Conservation (phyloP, 2,113 vertebrate species). For the Catharus fuscescens region DNA sequence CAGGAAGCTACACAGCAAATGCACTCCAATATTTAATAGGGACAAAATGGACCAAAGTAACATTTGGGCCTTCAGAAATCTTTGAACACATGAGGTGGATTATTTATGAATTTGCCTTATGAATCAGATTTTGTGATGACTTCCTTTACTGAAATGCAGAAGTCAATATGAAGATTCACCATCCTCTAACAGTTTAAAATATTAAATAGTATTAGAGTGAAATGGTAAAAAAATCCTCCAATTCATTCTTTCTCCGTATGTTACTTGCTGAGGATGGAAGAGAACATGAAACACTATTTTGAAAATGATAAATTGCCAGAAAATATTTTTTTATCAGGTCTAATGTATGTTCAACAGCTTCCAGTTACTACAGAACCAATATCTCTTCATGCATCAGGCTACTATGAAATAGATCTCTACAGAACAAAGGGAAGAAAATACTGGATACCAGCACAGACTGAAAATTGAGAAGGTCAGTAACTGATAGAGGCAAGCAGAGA, state of each 20-base stretch:
- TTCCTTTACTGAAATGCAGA: not conserved
- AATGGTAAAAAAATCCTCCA: not conserved
- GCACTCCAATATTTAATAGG: not conserved
- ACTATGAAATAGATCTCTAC: not conserved
- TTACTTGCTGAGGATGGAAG: not conserved
- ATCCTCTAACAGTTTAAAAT: not conserved
- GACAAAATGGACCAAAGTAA: not conserved
- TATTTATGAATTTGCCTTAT: not conserved
- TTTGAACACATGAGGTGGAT: not conserved
- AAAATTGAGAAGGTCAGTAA: not conserved
- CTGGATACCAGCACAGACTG: not conserved
- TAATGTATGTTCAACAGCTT: not conserved
- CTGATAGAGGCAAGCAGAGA: not conserved
- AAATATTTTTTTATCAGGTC: not conserved
- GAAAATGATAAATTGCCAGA: not conserved
- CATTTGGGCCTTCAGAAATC: not conserved
- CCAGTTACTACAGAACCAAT: not conserved
- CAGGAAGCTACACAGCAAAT: not conserved
- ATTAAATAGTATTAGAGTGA: not conserved
- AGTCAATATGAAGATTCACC: not conserved
- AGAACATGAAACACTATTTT: not conserved
- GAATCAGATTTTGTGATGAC: not conserved
- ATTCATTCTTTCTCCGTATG: not conserved
- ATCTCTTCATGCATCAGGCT: not conserved
- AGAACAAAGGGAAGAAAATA: not conserved